Conservation (phyloP, 2,888 invertebrate genomes). For the Polymixis lichenea region DNA sequence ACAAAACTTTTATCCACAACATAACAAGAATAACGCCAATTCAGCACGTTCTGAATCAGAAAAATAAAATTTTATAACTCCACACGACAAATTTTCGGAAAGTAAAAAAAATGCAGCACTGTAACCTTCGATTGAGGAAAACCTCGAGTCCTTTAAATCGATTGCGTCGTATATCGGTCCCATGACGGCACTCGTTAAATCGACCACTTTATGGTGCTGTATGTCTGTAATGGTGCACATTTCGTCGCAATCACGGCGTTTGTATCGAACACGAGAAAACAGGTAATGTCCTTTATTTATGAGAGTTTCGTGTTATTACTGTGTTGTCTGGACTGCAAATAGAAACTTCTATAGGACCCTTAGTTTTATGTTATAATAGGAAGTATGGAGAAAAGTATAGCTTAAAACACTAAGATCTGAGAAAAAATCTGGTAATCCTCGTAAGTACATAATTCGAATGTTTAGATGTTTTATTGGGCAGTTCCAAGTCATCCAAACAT, state of each 20-base stretch:
- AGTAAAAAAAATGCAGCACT: constrained; percentile 15
- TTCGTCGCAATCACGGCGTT: constrained; percentile 6
- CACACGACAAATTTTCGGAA: constrained; percentile 6
- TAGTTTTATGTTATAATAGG: neutral
- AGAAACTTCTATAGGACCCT: neutral
- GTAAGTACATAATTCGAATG: neutral
- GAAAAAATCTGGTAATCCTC: neutral
- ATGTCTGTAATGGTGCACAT: constrained; percentile 17
- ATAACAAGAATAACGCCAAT: neutral
- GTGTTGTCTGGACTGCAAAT: neutral
- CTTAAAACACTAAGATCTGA: neutral
- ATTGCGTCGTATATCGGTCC: constrained; percentile 18
- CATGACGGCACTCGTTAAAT: constrained; percentile 7
- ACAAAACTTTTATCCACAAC: constrained; percentile 3
- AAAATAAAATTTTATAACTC: constrained; percentile 1
- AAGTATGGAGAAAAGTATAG: neutral
- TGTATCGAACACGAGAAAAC: constrained; percentile 2
- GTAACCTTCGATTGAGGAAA: constrained; percentile 8
- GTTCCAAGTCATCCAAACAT: neutral
- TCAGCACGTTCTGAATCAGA: neutral
- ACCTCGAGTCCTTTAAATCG: constrained; percentile 32
- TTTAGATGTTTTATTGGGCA: neutral
- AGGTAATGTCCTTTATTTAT: constrained; percentile 6
- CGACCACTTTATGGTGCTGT: constrained; percentile 9
- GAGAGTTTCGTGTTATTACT: neutral